Evolutionary conservation across 2,113 vertebrate genomes (phyloP), one percentile per base, ranked within the genome.

Genomic region (Ameiurus melas): DNA sequence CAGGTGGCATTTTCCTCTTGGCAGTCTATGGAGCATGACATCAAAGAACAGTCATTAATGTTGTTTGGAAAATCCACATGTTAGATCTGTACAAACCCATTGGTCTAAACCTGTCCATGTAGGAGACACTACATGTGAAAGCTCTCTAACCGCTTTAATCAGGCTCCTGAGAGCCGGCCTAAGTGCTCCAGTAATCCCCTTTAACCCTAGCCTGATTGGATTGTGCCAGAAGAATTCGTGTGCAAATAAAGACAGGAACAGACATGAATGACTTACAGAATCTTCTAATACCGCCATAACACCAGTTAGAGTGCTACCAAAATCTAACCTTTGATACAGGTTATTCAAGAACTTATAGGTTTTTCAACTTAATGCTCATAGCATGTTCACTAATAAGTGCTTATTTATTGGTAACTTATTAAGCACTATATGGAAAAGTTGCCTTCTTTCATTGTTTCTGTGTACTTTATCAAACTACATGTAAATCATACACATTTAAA

Each of bases 131-230:
- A 53, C 66, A 75, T 53, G 85, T 73, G 85, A 89, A 90, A 90
- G 82, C 66, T 86, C 62, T 71, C 43, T 80, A 90, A 89, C 89
- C 75, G 62, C 58, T 64, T 87, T 90, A 92, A 92, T 89, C 89
- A 88, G 68, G 70, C 83, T 89, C 81, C 68, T 84, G 60, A 80
- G 83, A 82, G 79, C 71, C 62, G 70, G 86, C 47, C 89, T 85
- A 89, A 90, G 87, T 87, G 88, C 39, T 66, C 58, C 77, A 84
- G 51, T 89, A 86, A 90, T 90, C 89, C 88, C 86, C 60, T 86
- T 88, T 86, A 90, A 89, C 77, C n/a, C 85, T 70, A 86, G 60
- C 80, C 81, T 90, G 90, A 91, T 90, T 90, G 87, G 83, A 89
- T 88, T 88, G 55, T 83, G 53, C 62, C 81, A 86, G 39, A 90